Evolutionary conservation across 1,140 invertebrate species (phyloP), one percentile per base, ranked within the genome.

Genomic region (Pogonus chalceus): DNA sequence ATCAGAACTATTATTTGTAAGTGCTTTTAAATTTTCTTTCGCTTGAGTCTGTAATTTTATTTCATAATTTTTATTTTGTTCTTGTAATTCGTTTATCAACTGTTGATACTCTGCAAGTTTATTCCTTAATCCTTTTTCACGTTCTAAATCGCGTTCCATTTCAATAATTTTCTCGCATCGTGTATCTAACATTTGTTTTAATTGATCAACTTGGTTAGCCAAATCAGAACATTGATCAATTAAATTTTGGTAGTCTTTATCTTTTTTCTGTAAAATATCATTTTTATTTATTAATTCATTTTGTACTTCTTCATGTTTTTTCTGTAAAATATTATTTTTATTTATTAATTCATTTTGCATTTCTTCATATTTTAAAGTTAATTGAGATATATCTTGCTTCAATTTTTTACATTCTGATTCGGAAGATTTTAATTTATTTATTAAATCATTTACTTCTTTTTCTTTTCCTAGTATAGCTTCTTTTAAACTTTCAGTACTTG

Each of bases 401-500:
- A 14, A 46, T 14, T 20, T 20, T 20, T 20, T 46, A 20, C 20
- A 46, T 20, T 2, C 16, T 46, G 10, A 2, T 9, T 46, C 20
- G 10, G n/a, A n/a, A n/a, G n/a, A n/a, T n/a, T n/a, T n/a, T n/a
- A n/a, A n/a, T n/a, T n/a, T n/a, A n/a, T n/a, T n/a, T n/a, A n/a
- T n/a, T 16, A 51, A 35, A 20, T 31, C 12, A n/a, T 51, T 24
- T 7, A 51, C 12, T 35, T 51, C 49, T 1, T 20, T 20, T 51
- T 51, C 21, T 51, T 51, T 51, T 23, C 21, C 18, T 10, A 49
- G 2, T 20, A 23, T 22, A 4, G 18, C 2, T 16, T 49, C 22
- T 49, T 49, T 49, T 16, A 22, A 49, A 49, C 47, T 49, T 7
- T 20, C 22, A 4, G 10, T 21, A 49, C 47, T 49, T 21, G 22